Evolutionary conservation across 2,888 invertebrate genomes (phyloP).

Genomic region (Cryptophagus acutangulus): DNA sequence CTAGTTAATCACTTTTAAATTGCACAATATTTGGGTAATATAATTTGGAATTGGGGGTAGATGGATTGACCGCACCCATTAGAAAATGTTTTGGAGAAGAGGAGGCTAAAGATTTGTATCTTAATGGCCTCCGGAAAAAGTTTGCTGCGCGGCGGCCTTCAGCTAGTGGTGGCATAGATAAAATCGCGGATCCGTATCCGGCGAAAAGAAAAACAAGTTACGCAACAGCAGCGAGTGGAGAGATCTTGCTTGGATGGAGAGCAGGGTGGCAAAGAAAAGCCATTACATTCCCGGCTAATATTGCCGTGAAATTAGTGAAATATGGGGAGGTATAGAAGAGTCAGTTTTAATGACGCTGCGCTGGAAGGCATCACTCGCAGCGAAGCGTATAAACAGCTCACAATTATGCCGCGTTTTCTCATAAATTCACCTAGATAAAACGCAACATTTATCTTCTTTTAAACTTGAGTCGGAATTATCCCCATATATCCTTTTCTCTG

Average conservation of each 20-base stretch:
- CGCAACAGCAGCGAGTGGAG: slow-evolving; percentile 29
- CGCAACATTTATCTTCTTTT: slow-evolving; percentile 48
- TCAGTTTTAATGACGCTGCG: slow-evolving; percentile 16
- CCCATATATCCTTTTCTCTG: slow-evolving; percentile 45
- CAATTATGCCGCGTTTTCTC: slow-evolving; percentile 45
- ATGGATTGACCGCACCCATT: too few species aligned
- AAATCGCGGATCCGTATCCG: slow-evolving; percentile 33
- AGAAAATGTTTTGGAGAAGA: slow-evolving; percentile 33
- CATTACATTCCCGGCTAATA: slow-evolving; percentile 36
- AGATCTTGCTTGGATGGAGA: too few species aligned
- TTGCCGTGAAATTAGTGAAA: slow-evolving; percentile 36
- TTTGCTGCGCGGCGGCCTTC: slow-evolving; percentile 34
- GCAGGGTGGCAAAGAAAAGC: slow-evolving; percentile 33
- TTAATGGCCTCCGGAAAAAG: slow-evolving; percentile 38
- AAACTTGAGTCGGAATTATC: slow-evolving; percentile 43
- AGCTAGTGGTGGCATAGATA: slow-evolving; percentile 33
- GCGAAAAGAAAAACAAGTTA: slow-evolving; percentile 39
- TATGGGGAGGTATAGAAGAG: slow-evolving; percentile 30
- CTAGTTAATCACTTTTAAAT: too few species aligned
- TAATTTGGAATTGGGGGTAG: too few species aligned
- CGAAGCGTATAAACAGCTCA: slow-evolving; percentile 44
- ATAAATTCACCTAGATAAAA: slow-evolving; percentile 48
- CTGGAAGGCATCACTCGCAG: slow-evolving; percentile 19
- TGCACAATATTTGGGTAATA: too few species aligned
- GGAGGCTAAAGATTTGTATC: slow-evolving; percentile 39